A percentile compares a stretch with the other conserved stretches of the same genome.
Evolutionary conservation across 2,888 invertebrate species (phyloP).

Genomic region (Ferdinandea cuprea): DNA sequence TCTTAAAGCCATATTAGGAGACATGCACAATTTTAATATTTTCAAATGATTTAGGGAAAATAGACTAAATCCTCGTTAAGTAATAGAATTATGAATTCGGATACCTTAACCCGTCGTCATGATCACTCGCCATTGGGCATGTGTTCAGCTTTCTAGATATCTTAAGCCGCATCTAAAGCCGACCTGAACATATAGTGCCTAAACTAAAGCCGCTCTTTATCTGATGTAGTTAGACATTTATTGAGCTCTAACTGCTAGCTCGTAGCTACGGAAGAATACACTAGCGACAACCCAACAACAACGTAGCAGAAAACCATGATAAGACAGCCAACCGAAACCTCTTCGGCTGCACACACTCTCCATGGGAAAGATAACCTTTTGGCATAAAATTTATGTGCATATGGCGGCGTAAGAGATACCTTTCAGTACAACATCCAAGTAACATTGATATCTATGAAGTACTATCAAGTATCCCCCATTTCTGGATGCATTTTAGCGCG

Average conservation of each 20-base stretch:
- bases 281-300: slow-evolving; percentile 57
- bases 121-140: slow-evolving; percentile 1
- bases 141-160: slow-evolving; percentile 44
- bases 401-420: slow-evolving; percentile 49
- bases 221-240: slow-evolving; percentile 69
- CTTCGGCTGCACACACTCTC: neutral
- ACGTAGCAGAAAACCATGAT: slow-evolving; percentile 40
- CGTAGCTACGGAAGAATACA: slow-evolving; percentile 19
- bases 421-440: slow-evolving; percentile 10
- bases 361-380: slow-evolving; percentile 67
- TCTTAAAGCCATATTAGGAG: no score
- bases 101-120: no score
- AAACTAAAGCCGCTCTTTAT: slow-evolving; percentile 46
- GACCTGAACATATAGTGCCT: slow-evolving; percentile 41
- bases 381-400: slow-evolving; percentile 71
- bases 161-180: neutral
- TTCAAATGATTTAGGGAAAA: no score
- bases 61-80: no score
- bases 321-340: slow-evolving; percentile 25
- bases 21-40: no score
- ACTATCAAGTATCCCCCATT: slow-evolving; percentile 73
- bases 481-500: slow-evolving; percentile 57
- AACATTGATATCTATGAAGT: slow-evolving; percentile 73
- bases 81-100: no score
- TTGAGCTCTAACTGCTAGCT: slow-evolving; percentile 62